Percentiles rank a stretch among this genome's conserved stretches.
Conservation (phyloP, 2,888 invertebrate genomes). For the Idaea dimidiata region DNA sequence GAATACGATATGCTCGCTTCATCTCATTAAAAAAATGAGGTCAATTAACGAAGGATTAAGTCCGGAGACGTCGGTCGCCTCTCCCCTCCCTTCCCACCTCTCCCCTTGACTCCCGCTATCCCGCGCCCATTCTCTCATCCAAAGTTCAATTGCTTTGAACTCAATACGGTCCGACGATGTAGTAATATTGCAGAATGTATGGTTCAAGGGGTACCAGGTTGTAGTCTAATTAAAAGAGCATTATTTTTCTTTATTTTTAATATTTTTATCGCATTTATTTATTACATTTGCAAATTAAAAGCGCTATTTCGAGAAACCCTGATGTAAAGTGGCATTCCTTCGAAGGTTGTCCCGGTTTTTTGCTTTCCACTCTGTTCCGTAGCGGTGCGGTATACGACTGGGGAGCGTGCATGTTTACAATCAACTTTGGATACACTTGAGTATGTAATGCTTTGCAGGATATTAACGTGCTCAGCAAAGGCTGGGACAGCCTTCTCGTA, state of each 20-base stretch:
- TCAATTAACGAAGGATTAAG: constrained; percentile 75
- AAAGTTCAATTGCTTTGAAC: constrained; percentile 74
- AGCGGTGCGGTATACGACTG: constrained; percentile 41
- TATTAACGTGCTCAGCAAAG: constrained; percentile 46
- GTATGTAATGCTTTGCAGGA: constrained; percentile 64
- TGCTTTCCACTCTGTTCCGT: constrained; percentile 77
- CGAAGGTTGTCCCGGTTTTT: constrained; percentile 82
- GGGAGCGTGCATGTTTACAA: constrained; percentile 69
- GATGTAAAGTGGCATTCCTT: constrained; percentile 74
- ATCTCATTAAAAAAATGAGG: constrained; percentile 69
- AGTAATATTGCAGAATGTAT: constrained; percentile 72
- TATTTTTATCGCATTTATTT: constrained; percentile 75
- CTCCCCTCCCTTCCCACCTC: constrained; percentile 37
- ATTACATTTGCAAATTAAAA: constrained; percentile 60
- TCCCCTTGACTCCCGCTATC: constrained; percentile 6
- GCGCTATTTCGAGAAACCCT: constrained; percentile 68
- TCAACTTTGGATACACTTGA: constrained; percentile 50
- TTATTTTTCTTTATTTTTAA: constrained; percentile 66
- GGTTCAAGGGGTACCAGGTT: constrained; percentile 79
- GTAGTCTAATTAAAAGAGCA: constrained; percentile 71
- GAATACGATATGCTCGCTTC: constrained; percentile 41
- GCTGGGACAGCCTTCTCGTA: constrained; percentile 77
- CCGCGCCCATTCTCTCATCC: constrained; percentile 30
- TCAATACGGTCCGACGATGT: constrained; percentile 59
- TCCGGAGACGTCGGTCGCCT: constrained; percentile 64